These are phyloP conservation scores for Eilema sororculum DNA, from an alignment of 2,888 invertebrate species.

Conservation along the genomic window DNA sequence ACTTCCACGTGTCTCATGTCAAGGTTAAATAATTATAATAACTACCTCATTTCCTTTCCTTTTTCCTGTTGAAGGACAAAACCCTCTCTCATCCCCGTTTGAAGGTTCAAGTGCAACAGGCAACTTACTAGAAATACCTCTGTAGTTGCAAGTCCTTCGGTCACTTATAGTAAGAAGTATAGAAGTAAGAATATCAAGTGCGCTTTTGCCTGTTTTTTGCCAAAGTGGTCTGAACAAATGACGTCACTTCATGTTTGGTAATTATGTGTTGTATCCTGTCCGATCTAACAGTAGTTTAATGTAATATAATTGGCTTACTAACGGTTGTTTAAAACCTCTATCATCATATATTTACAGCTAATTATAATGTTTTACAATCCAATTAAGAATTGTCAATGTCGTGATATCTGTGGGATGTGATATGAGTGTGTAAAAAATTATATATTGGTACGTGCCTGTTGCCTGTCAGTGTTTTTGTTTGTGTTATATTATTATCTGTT, in stretches of 20 bases:
- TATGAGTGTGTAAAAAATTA: constrained; percentile 33
- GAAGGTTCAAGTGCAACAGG: background rate
- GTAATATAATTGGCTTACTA: constrained; percentile 37
- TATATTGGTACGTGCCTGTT: constrained; percentile 49
- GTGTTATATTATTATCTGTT: background rate
- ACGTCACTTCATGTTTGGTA: constrained; percentile 8
- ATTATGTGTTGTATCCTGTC: constrained; percentile 19
- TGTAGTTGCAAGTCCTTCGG: background rate
- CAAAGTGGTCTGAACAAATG: background rate
- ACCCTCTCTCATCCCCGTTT: background rate
- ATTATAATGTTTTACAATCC: constrained; percentile 73
- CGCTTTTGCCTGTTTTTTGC: background rate
- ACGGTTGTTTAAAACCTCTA: constrained; percentile 52
- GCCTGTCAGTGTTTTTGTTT: constrained; percentile 54
- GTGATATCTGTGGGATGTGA: constrained; percentile 65
- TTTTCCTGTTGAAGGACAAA: background rate
- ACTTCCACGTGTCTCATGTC: background rate
- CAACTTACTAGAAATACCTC: background rate
- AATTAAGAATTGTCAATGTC: constrained; percentile 75
- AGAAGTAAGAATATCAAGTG: background rate
- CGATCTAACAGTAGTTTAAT: constrained; percentile 38
- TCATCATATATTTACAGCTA: constrained; percentile 59
- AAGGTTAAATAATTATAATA: background rate
- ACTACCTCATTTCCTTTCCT: background rate
- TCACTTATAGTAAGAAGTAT: too few species aligned